phyloP scores from a whole-genome alignment of 2,888 invertebrate species.

The Acanthosepion esculentum region DNA sequence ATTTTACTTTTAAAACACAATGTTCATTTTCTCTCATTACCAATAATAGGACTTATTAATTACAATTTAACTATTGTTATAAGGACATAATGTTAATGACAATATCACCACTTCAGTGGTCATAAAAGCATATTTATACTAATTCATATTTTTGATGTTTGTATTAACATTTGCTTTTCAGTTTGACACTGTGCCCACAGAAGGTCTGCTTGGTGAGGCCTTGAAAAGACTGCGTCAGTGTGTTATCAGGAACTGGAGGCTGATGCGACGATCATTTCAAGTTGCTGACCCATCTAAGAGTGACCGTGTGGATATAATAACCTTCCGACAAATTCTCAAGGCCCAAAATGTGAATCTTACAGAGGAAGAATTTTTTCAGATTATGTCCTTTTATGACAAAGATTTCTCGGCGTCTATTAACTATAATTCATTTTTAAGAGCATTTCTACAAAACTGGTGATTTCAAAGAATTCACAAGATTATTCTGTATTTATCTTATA shows the following conservation, averaged over 20 bases:
- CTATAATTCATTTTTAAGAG: conserved; percentile 72
- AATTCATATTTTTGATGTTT: not conserved
- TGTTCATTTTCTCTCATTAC: too few species aligned
- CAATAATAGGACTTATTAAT: too few species aligned
- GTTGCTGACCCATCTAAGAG: conserved; percentile 59
- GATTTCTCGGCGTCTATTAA: conserved; percentile 65
- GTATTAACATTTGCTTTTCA: not conserved
- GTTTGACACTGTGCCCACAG: conserved; percentile 37
- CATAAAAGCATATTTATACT: not conserved
- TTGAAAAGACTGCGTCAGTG: conserved; percentile 64
- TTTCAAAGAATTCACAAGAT: not conserved
- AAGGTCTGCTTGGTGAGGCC: conserved; percentile 55
- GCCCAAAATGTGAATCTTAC: conserved; percentile 69
- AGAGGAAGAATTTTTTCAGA: conserved; percentile 71
- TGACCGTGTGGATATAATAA: conserved; percentile 63
- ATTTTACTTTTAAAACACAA: too few species aligned
- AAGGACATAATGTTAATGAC: too few species aligned
- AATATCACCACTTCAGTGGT: too few species aligned
- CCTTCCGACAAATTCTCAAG: conserved; percentile 68
- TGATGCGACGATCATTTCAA: conserved; percentile 70
- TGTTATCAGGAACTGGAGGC: conserved; percentile 71
- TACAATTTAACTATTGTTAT: too few species aligned
- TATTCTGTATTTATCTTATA: not conserved
- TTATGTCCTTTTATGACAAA: conserved; percentile 69
- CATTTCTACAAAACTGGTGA: conserved; percentile 61